Evolutionary conservation across 2,888 invertebrate species (phyloP).

Genomic region (Dichetophora obliterata): DNA sequence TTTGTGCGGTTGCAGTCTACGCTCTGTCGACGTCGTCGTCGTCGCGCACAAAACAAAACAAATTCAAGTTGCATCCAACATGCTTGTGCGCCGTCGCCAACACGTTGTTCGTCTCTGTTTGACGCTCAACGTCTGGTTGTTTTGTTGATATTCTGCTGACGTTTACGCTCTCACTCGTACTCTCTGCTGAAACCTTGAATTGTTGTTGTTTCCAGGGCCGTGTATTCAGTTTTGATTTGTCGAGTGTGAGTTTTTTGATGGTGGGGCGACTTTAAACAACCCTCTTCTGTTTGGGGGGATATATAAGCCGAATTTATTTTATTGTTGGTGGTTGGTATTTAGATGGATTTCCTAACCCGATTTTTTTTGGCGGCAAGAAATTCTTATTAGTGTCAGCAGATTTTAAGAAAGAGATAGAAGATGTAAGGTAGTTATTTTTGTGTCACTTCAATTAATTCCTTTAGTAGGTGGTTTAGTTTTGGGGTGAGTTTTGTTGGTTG

Average conservation of each 20-base stretch:
- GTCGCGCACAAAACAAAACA: not conserved
- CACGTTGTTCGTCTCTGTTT: not conserved
- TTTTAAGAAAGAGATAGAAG: not conserved
- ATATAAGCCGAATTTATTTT: not conserved
- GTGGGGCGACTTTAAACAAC: not conserved
- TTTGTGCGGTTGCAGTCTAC: slow-evolving; percentile 27
- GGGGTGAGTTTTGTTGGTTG: slow-evolving; percentile 1
- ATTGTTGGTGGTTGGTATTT: not conserved
- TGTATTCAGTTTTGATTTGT: not conserved
- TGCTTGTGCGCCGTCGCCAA: slow-evolving; percentile 6
- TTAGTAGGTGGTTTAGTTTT: not conserved
- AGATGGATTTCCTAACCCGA: not conserved
- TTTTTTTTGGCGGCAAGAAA: slow-evolving; percentile 20
- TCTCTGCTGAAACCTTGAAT: not conserved
- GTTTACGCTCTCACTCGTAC: not conserved
- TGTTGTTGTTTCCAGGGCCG: not conserved
- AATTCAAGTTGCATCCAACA: slow-evolving; percentile 10
- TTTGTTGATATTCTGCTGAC: too few species aligned
- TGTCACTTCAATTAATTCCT: slow-evolving; percentile 1
- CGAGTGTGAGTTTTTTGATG: slow-evolving; percentile 4
- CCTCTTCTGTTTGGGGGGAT: not conserved
- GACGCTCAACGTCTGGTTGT: not conserved
- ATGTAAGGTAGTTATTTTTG: not conserved
- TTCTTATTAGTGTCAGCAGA: slow-evolving; percentile 5
- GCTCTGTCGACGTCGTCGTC: slow-evolving; percentile 41